phyloP scores from a whole-genome alignment of 2,888 invertebrate genomes.

The Vanessa cardui region DNA sequence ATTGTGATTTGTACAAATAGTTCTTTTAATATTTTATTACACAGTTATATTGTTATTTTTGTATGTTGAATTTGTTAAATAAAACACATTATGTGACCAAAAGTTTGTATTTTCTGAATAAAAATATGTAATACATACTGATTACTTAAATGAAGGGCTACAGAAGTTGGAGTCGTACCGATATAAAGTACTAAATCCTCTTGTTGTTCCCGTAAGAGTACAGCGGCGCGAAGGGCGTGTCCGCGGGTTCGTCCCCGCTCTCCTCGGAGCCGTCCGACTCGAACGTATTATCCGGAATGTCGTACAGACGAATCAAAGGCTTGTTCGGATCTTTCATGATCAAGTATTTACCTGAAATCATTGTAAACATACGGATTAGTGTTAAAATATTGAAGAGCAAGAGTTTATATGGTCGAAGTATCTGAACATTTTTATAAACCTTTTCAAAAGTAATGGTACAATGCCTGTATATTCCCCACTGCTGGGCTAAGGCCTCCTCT shows the following conservation, averaged over 20 bases:
- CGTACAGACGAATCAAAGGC: slow-evolving; percentile 98
- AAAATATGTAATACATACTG: slow-evolving; percentile 66
- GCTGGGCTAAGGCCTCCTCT: too few relatives aligned
- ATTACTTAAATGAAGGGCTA: slow-evolving; percentile 36
- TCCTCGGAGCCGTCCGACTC: slow-evolving; percentile 98
- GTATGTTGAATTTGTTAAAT: slow-evolving; percentile 21
- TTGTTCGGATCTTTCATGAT: slow-evolving; percentile 99
- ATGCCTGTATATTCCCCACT: too few relatives aligned
- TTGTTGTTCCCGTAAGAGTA: slow-evolving; percentile 79
- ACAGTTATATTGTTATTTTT: slow-evolving; percentile 5
- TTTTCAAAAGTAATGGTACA: too few relatives aligned
- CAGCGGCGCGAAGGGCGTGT: slow-evolving; percentile 77
- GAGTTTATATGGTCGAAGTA: too few relatives aligned
- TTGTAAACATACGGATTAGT: background rate
- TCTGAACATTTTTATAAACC: too few relatives aligned
- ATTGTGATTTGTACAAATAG: slow-evolving; percentile 6
- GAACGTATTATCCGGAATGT: slow-evolving; percentile 99
- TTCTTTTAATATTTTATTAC: slow-evolving; percentile 7
- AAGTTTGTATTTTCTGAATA: slow-evolving; percentile 72
- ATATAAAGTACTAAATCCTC: slow-evolving; percentile 58
- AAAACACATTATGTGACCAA: slow-evolving; percentile 64
- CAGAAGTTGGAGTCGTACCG: slow-evolving; percentile 7
- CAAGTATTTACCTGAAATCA: slow-evolving; percentile 87
- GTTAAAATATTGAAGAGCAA: too few relatives aligned
- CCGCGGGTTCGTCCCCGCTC: slow-evolving; percentile 86